Evolutionary conservation across 1,140 invertebrate genomes (phyloP).

Genomic region (Atopsyche davidsoni): DNA sequence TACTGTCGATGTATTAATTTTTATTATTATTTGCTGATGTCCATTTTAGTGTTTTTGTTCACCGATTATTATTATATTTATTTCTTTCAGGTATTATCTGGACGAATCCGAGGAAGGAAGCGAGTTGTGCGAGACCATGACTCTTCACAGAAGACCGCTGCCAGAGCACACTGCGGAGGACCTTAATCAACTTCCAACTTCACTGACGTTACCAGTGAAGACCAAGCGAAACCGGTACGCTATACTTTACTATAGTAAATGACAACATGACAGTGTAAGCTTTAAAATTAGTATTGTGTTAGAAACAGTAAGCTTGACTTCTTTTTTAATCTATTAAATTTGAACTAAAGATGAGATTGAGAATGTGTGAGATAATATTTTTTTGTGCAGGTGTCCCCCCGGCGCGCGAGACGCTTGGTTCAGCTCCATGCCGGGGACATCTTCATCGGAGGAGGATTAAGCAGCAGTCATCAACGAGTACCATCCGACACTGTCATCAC

Average conservation of each 20-base stretch:
- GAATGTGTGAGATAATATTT: no score
- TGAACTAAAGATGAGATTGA: constrained; percentile 25
- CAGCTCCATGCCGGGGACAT: constrained; percentile 56
- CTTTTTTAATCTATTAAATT: constrained; percentile 34
- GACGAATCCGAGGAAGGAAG: constrained; percentile 53
- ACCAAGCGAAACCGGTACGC: constrained; percentile 48
- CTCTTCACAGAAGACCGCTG: constrained; percentile 58
- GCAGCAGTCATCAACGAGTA: constrained; percentile 3
- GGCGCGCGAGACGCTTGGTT: constrained; percentile 59
- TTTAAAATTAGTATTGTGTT: not conserved
- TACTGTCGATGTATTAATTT: no score
- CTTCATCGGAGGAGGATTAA: constrained; percentile 42
- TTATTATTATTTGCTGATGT: no score
- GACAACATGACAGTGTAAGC: no score
- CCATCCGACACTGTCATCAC: constrained; percentile 15
- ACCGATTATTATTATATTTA: not conserved
- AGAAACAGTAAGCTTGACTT: not conserved
- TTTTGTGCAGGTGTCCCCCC: constrained; percentile 35
- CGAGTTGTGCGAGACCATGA: constrained; percentile 62
- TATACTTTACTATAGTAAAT: not conserved
- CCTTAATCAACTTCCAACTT: constrained; percentile 57
- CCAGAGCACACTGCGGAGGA: constrained; percentile 38
- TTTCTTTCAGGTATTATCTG: constrained; percentile 49
- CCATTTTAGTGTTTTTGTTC: not conserved
- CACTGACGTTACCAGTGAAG: constrained; percentile 61